These are phyloP conservation scores for Hirtodrosophila alboralis DNA, from an alignment of 2,888 invertebrate species.

Conservation along the genomic window DNA sequence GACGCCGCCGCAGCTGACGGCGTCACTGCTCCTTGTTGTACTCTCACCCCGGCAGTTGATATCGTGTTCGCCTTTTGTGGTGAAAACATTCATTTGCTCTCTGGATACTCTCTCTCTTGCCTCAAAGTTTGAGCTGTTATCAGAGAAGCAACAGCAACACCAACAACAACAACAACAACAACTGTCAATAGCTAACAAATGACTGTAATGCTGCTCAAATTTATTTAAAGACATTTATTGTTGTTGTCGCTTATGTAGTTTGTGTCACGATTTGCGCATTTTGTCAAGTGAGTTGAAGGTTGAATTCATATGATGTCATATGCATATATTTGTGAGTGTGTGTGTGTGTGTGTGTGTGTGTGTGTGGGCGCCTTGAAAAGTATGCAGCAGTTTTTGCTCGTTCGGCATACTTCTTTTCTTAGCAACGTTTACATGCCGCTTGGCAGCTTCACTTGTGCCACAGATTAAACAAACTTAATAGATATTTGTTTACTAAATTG, in stretches of 20 bases:
- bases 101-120: slow-evolving; percentile 32
- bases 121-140: slow-evolving; percentile 67
- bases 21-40: slow-evolving; percentile 36
- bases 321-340: slow-evolving; percentile 4
- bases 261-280: slow-evolving; percentile 59
- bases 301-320: slow-evolving; percentile 60
- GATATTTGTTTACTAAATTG: slow-evolving; percentile 26
- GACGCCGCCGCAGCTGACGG: slow-evolving; percentile 63
- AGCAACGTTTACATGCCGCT: slow-evolving; percentile 22
- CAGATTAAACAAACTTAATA: slow-evolving; percentile 11
- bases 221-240: slow-evolving; percentile 69
- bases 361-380: slow-evolving; percentile 34
- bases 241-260: slow-evolving; percentile 55
- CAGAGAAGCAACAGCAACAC: slow-evolving; percentile 55
- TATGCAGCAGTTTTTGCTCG: slow-evolving; percentile 54
- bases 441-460: slow-evolving; percentile 32
- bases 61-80: slow-evolving; percentile 62
- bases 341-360: slow-evolving; percentile 4
- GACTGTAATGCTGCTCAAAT: slow-evolving; percentile 60
- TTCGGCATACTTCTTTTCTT: slow-evolving; percentile 13
- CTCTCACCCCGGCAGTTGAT: slow-evolving; percentile 46
- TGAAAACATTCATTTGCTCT: slow-evolving; percentile 66
- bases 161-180: slow-evolving; percentile 16
- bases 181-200: slow-evolving; percentile 59
- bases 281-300: slow-evolving; percentile 40